Evolutionary conservation across 2,113 vertebrate species (phyloP), one percentile per base, ranked within the genome.

Genomic region (Pheucticus melanocephalus): DNA sequence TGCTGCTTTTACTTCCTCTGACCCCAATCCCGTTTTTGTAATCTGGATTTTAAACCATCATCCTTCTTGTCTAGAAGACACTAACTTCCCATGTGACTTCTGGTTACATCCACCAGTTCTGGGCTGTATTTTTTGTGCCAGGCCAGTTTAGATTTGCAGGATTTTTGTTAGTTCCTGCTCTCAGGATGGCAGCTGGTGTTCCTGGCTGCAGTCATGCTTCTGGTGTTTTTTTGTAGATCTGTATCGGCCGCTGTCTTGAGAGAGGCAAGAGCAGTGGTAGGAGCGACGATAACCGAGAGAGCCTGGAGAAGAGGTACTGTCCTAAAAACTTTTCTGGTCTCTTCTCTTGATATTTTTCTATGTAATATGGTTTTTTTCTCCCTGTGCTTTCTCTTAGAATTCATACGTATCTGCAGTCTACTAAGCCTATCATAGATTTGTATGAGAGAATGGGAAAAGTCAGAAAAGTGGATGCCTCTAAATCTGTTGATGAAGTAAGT

Each of bases 201-300:
- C 69, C 40, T 91, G 71, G 14, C 73, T 73, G 91, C 84, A 57
- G 73, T 95, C 23, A 56, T 63, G 16, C 37, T 76, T 91, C n/a
- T 82, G 56, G 11, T 90, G 33, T 37, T 44, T 88, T 57, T 66
- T 93, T 81, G 25, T 95, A 99, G 99, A 98, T 99, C 40, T 99
- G 99, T 91, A 98, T 99, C 40, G 79, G 98, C 39, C 98, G 99
- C 85, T 99, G 99, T 97, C 97, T 99, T 86, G 99, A 99, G 93
- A 98, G 99, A 88, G 99, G 99, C 68, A 99, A 99, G 95, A 99
- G 98, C 97, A 99, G 99, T 56, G 99, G 99, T 13, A 98, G 99
- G 85, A 98, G 98, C 28, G 99, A 99, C 48, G 99, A 99, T 97
- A 99, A 99, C 98, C 98, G 98, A 72, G 99, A 99, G 88, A 99